A percentile compares a stretch with the other conserved stretches of the same genome.
Conservation (phyloP, 35 echinoderm and acorn worm species). For the Acanthaster planci region DNA sequence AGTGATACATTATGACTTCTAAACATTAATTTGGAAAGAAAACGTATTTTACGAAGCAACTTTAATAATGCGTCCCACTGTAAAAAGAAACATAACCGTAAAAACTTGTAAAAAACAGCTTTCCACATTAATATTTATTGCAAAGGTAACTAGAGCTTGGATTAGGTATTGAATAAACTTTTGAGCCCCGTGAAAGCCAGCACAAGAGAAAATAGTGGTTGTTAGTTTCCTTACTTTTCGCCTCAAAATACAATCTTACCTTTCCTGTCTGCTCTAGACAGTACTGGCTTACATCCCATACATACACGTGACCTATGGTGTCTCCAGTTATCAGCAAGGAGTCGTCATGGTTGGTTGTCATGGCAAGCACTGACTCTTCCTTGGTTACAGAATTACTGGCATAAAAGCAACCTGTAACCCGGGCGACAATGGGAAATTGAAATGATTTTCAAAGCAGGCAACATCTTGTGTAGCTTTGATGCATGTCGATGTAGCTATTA, state of each 20-base stretch:
- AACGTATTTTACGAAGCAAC: no score
- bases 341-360: slow-evolving; percentile 76
- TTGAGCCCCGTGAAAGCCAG: no score
- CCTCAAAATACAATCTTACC: slow-evolving; percentile 26
- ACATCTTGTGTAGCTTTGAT: background rate
- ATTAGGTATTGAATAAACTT: no score
- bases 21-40: no score
- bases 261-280: slow-evolving; percentile 39
- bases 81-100: no score
- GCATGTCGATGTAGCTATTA: background rate
- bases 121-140: no score
- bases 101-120: no score
- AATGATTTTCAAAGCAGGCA: background rate
- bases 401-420: slow-evolving; percentile 79
- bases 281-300: slow-evolving; percentile 81
- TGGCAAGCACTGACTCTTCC: slow-evolving; percentile 83
- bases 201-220: no score
- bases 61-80: no score
- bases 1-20: no score
- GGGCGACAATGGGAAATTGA: background rate
- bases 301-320: slow-evolving; percentile 73
- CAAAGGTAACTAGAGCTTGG: no score
- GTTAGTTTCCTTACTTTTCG: no score
- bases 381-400: slow-evolving; percentile 56
- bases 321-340: slow-evolving; percentile 76